Conservation (phyloP, 2,888 invertebrate genomes). For the Corythucha ciliata region DNA sequence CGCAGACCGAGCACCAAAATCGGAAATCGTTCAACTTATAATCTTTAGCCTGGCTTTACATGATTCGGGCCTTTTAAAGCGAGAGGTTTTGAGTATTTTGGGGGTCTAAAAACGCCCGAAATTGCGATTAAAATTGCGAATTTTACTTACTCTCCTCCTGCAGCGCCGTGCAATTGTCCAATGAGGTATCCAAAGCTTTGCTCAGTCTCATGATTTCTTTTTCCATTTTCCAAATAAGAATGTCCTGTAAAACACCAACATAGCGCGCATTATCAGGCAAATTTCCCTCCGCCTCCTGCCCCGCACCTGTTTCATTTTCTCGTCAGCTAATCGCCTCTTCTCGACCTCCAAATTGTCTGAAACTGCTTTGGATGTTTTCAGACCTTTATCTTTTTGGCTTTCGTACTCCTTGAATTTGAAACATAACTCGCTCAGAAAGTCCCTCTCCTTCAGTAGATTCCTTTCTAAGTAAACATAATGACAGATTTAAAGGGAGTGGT, state of each 20-base stretch:
- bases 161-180: slow-evolving; percentile 11
- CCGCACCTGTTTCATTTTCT: slow-evolving; percentile 28
- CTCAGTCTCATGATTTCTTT: slow-evolving; percentile 24
- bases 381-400: slow-evolving; percentile 22
- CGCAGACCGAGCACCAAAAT: too few species aligned
- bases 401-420: slow-evolving; percentile 24
- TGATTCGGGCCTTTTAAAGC: too few species aligned
- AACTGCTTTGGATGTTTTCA: slow-evolving; percentile 19
- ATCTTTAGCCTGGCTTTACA: too few species aligned
- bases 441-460: slow-evolving; percentile 14
- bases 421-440: slow-evolving; percentile 21
- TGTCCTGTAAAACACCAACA: slow-evolving; percentile 17
- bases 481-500: too few species aligned
- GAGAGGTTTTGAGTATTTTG: too few species aligned
- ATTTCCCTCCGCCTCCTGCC: too few species aligned
- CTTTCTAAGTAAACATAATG: too few species aligned
- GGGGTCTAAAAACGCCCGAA: too few species aligned
- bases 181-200: slow-evolving; percentile 21
- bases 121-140: too few species aligned
- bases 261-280: too few species aligned
- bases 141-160: slow-evolving; percentile 20
- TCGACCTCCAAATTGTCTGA: slow-evolving; percentile 21
- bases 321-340: slow-evolving; percentile 21
- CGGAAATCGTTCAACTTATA: too few species aligned
- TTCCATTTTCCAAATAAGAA: slow-evolving; percentile 26